These are phyloP conservation scores for Mus pahari DNA, from an alignment of 2,113 vertebrate genomes.

Conservation along the genomic window DNA sequence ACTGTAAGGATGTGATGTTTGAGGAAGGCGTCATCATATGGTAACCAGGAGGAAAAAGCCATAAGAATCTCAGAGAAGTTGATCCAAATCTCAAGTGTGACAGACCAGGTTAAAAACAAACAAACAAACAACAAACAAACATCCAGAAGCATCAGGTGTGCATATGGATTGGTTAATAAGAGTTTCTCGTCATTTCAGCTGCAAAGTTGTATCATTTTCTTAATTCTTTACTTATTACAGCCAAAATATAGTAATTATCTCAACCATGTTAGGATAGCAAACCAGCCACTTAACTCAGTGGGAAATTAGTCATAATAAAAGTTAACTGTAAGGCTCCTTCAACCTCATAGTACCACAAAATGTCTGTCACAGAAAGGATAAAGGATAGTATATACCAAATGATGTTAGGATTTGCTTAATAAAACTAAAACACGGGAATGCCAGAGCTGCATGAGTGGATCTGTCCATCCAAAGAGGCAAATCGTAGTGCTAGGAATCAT, in stretches of 20 bases:
- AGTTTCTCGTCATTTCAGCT: conserved; percentile 21
- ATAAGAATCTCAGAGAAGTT: not conserved
- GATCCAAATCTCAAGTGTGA: not conserved
- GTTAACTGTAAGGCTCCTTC: not conserved
- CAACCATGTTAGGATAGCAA: conserved; percentile 46
- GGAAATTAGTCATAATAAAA: conserved; percentile 39
- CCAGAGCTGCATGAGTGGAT: not conserved
- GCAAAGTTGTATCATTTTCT: conserved; percentile 37
- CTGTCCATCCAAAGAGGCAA: not conserved
- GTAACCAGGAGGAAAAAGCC: not conserved
- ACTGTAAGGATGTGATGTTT: not conserved
- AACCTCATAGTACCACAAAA: not conserved
- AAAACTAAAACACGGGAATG: conserved; percentile 16
- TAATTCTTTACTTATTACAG: not conserved
- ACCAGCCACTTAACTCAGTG: not conserved
- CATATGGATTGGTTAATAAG: not conserved
- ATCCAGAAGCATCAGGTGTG: not conserved
- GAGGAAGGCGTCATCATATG: not conserved
- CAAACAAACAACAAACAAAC: not conserved
- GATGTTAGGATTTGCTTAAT: not conserved
- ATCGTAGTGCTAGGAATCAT: not conserved
- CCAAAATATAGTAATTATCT: conserved; percentile 18
- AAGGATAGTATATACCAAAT: conserved; percentile 12
- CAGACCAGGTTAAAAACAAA: not conserved
- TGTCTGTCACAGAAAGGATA: conserved; percentile 8